Evolutionary conservation across 2,888 invertebrate species (phyloP), one percentile per base, ranked within the genome.

Genomic region (Agrochola lota): DNA sequence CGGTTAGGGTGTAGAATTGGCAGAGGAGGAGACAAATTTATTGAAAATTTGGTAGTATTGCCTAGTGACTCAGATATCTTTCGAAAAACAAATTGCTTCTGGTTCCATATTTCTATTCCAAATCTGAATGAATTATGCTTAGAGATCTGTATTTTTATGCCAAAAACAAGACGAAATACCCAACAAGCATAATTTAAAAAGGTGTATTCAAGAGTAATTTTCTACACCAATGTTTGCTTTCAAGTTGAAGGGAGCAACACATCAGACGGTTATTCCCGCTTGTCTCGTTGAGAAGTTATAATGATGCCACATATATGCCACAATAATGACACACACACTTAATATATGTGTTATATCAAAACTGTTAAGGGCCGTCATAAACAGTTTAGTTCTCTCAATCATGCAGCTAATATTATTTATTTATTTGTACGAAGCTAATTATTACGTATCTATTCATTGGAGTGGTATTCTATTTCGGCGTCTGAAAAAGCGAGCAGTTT

Each of bases 261-360:
- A 66, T 78, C 80, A 80, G 55, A 67, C 30, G 43, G 67, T 57
- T 55, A 55, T 62, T 62, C 81, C 55, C 79, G 57, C 43, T 80
- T 40, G 81, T 12, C 46, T 60, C 64, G 69, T 76, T 30, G 59
- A 46, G 35, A 76, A 81, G 69, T 80, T 80, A 64, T 69, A 81
- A 80, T 81, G 64, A 66, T n/a, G 64, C 52, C 20, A 60, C 59
- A 64, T 74, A n/a, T n/a, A n/a, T n/a, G n/a, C n/a, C n/a, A n/a
- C n/a, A n/a, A n/a, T n/a, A n/a, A n/a, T n/a, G n/a, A n/a, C n/a
- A n/a, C n/a, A n/a, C 62, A 80, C n/a, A 55, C 46, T 67, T 66
- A 78, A 71, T 71, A 66, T 26, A 26, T 59, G 43, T 40, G 49
- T 66, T n/a, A 12, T 49, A 80, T 46, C 30, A 80, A 60, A 66